phyloP scores from a whole-genome alignment of 1,140 invertebrate genomes.

The Leguminivora glycinivorella region DNA sequence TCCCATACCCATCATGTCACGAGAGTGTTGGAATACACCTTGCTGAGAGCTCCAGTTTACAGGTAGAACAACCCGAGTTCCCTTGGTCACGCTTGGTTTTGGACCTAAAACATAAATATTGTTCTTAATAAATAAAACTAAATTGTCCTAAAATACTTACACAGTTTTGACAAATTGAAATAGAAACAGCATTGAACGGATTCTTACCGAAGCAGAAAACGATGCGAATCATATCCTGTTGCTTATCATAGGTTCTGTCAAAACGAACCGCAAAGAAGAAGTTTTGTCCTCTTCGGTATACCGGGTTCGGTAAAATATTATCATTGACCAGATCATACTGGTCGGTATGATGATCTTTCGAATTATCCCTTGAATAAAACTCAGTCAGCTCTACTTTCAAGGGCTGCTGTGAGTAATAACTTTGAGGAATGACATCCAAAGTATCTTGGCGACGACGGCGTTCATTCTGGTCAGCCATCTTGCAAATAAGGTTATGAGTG shows the following conservation, averaged over 20 bases:
- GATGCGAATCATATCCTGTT: slow-evolving; percentile 74
- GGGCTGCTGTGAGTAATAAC: slow-evolving; percentile 77
- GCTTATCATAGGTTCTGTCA: slow-evolving; percentile 75
- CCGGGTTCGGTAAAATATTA: slow-evolving; percentile 74
- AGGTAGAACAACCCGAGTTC: slow-evolving; percentile 81
- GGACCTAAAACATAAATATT: slow-evolving; percentile 74
- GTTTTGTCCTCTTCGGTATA: slow-evolving; percentile 82
- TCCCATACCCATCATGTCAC: slow-evolving; percentile 63
- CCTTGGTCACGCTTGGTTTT: slow-evolving; percentile 82
- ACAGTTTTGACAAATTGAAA: slow-evolving; percentile 1
- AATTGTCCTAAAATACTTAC: not conserved
- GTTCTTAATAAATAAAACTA: not conserved
- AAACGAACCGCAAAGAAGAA: slow-evolving; percentile 83
- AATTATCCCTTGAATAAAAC: slow-evolving; percentile 83
- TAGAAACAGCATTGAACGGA: not conserved
- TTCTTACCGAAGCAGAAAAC: slow-evolving; percentile 75
- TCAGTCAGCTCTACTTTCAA: slow-evolving; percentile 82
- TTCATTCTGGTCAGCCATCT: slow-evolving; percentile 76
- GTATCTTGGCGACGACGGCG: slow-evolving; percentile 75
- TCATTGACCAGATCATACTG: slow-evolving; percentile 82
- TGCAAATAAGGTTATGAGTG: slow-evolving; percentile 74
- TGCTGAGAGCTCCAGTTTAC: slow-evolving; percentile 76
- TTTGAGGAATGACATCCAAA: slow-evolving; percentile 74
- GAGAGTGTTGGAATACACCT: slow-evolving; percentile 67
- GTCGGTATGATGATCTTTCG: slow-evolving; percentile 82